These are phyloP conservation scores for Stenodema calcarata DNA, from an alignment of 2,888 invertebrate genomes.

Conservation along the genomic window DNA sequence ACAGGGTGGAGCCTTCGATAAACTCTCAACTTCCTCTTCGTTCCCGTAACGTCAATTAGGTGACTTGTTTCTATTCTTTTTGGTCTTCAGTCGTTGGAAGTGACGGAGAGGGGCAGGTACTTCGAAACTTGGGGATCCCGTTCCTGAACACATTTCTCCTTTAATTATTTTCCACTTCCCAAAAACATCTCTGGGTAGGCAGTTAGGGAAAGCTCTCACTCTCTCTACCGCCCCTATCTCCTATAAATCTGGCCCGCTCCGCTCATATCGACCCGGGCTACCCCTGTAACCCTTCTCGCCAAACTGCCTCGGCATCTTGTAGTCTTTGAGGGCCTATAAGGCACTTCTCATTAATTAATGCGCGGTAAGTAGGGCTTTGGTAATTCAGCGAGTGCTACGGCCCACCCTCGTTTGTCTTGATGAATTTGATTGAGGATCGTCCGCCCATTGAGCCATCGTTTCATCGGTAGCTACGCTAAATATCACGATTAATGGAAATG, in stretches of 20 bases:
- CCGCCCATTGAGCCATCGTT: not conserved
- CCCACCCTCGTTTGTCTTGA: not conserved
- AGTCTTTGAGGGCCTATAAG: not conserved
- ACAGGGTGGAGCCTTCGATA: not conserved
- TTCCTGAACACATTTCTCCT: not conserved
- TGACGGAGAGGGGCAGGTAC: not conserved
- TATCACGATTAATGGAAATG: not conserved
- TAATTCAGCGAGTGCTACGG: not conserved
- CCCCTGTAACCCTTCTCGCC: not conserved
- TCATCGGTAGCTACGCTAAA: not conserved
- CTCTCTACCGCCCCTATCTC: not conserved
- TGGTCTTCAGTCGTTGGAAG: not conserved
- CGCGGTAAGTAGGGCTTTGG: not conserved
- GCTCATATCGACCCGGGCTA: not conserved
- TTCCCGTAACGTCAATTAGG: not conserved
- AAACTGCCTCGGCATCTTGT: not conserved
- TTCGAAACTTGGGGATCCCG: not conserved
- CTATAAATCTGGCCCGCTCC: not conserved
- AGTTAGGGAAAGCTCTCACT: not conserved
- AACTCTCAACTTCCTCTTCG: not conserved
- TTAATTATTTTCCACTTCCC: constrained; percentile 3
- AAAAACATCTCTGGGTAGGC: not conserved
- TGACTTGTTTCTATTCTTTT: not conserved
- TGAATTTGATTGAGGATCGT: not conserved
- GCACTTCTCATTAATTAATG: not conserved